Evolutionary conservation across 2,113 vertebrate genomes (phyloP).

Genomic region (Nipponia nippon): DNA sequence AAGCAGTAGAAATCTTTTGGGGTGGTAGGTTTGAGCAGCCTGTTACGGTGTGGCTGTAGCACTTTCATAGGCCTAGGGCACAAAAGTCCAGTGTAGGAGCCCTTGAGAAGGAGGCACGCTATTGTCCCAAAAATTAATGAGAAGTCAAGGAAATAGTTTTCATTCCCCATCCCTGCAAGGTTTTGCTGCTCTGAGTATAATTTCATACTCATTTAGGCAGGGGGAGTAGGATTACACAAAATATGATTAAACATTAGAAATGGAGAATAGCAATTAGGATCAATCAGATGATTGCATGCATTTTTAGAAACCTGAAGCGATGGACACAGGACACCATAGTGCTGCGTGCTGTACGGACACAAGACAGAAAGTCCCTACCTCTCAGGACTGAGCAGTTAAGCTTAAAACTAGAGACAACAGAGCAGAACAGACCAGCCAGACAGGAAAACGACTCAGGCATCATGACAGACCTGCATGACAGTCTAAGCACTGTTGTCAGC

Average conservation of each 20-base stretch:
- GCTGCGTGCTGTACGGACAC: not conserved
- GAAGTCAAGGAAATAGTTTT: not conserved
- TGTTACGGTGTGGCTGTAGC: not conserved
- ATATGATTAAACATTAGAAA: slow-evolving; percentile 17
- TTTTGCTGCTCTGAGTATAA: not conserved
- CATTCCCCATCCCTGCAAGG: not conserved
- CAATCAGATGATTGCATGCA: not conserved
- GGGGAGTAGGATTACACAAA: slow-evolving; percentile 14
- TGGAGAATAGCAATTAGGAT: slow-evolving; percentile 9
- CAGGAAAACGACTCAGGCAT: not conserved
- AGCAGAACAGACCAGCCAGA: not conserved
- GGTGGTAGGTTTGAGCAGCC: not conserved
- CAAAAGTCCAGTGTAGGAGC: not conserved
- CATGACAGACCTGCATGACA: not conserved
- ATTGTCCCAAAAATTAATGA: not conserved
- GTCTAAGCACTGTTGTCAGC: not conserved
- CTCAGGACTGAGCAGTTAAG: not conserved
- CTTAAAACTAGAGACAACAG: not conserved
- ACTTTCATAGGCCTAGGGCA: not conserved
- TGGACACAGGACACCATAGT: not conserved
- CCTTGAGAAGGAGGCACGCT: not conserved
- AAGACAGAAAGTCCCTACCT: not conserved
- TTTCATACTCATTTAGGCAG: not conserved
- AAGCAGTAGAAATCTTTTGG: not conserved
- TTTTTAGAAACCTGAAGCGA: not conserved